These are phyloP conservation scores for Anaspis maculata DNA, from an alignment of 2,888 invertebrate species.

Conservation along the genomic window DNA sequence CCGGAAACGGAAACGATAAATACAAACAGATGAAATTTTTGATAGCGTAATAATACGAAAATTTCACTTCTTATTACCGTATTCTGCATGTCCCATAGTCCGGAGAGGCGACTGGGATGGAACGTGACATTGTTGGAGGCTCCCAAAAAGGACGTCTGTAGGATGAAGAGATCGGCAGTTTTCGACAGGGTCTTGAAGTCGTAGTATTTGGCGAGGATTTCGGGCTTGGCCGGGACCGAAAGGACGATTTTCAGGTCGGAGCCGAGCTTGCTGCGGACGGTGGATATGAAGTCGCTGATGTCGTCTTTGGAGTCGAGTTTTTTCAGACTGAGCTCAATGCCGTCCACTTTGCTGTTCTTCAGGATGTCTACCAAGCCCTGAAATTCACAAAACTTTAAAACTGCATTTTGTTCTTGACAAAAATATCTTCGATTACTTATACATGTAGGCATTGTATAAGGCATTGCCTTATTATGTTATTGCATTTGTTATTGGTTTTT, in stretches of 20 bases:
- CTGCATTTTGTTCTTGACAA: too few species aligned
- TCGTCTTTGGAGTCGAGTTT: slow-evolving; percentile 35
- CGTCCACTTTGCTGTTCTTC: slow-evolving; percentile 34
- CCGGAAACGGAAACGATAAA: too few species aligned
- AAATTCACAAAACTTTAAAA: slow-evolving; percentile 21
- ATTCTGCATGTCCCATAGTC: slow-evolving; percentile 69
- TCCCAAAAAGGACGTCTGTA: slow-evolving; percentile 60
- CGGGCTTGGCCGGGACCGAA: slow-evolving; percentile 56
- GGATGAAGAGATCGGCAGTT: slow-evolving; percentile 57
- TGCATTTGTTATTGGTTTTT: too few species aligned
- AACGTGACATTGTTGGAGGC: slow-evolving; percentile 59
- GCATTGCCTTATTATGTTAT: too few species aligned
- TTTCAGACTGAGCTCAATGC: slow-evolving; percentile 34
- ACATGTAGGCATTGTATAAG: too few species aligned
- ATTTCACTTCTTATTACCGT: too few species aligned
- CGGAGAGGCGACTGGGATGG: slow-evolving; percentile 67
- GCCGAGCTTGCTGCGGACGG: slow-evolving; percentile 41
- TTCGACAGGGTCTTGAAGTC: slow-evolving; percentile 59
- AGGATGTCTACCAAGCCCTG: slow-evolving; percentile 43
- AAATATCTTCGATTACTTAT: too few species aligned
- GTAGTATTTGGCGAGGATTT: slow-evolving; percentile 61
- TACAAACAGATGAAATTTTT: too few species aligned
- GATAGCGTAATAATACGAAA: too few species aligned
- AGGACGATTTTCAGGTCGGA: slow-evolving; percentile 50
- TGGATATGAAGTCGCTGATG: slow-evolving; percentile 47